Percentiles rank a stretch among this genome's conserved stretches.
These are phyloP conservation scores for Clinocottus analis DNA, from an alignment of 2,113 vertebrate species.

Conservation along the genomic window DNA sequence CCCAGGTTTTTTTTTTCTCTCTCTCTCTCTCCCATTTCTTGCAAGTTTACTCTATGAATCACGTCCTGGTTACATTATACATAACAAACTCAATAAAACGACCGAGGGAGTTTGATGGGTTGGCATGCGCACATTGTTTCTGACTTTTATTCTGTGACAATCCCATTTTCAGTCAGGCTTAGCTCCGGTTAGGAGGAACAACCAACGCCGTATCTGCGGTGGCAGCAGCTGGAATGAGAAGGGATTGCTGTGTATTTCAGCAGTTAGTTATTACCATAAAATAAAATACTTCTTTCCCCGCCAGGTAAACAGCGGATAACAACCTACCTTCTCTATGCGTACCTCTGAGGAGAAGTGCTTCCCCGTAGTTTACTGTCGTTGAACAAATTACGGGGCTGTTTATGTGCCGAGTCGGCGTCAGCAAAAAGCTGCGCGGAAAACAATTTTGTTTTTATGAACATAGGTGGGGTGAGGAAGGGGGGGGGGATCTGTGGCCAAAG, in stretches of 20 bases:
- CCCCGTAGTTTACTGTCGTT: constrained; percentile 78
- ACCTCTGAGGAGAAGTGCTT: constrained; percentile 70
- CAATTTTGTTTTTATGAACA: constrained; percentile 78
- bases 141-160: constrained; percentile 19
- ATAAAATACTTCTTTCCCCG: constrained; percentile 69
- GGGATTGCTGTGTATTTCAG: constrained; percentile 65
- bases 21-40: too few relatives aligned
- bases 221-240: constrained; percentile 52
- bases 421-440: constrained; percentile 73
- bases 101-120: constrained; percentile 4
- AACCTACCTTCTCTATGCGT: constrained; percentile 59
- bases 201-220: constrained; percentile 46
- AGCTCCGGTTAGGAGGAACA: constrained; percentile 41
- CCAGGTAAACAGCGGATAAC: constrained; percentile 82
- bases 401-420: constrained; percentile 75
- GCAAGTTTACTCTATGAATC: not conserved
- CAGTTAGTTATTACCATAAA: constrained; percentile 73
- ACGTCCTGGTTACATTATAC: not conserved
- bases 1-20: not conserved
- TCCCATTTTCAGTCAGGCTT: constrained; percentile 37
- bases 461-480: too few relatives aligned
- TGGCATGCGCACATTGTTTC: constrained; percentile 20
- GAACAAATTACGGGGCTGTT: constrained; percentile 83
- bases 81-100: not conserved
- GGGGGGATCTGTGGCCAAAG: constrained; percentile 57